Conservation (phyloP, 92 coral and sea anemone genomes). For the Plumapathes pennacea region DNA sequence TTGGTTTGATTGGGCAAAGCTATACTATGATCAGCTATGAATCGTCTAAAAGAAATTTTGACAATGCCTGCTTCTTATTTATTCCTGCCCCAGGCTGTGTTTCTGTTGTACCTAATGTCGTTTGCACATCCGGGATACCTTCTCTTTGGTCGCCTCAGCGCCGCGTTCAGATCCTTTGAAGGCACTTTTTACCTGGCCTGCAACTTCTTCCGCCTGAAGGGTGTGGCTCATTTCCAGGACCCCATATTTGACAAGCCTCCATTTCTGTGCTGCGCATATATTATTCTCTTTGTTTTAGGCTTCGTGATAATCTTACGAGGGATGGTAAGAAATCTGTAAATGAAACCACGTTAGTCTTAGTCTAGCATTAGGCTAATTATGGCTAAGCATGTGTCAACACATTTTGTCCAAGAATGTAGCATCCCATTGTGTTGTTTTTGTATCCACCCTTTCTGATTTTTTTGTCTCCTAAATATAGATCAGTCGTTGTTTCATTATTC, state of each 20-base stretch:
- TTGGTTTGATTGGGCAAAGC: too few species aligned
- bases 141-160: conserved; percentile 55
- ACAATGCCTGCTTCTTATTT: too few species aligned
- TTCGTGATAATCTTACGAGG: conserved; percentile 49
- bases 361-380: not conserved
- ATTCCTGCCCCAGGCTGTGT: conserved; percentile 58
- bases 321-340: conserved; percentile 41
- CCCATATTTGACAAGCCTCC: conserved; percentile 12
- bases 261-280: conserved; percentile 34
- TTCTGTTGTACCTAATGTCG: conserved; percentile 31
- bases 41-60: too few species aligned
- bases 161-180: conserved; percentile 56
- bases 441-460: too few species aligned
- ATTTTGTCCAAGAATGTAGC: too few species aligned
- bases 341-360: not conserved
- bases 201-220: conserved; percentile 57
- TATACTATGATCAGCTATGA: too few species aligned
- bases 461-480: too few species aligned
- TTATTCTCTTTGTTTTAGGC: conserved; percentile 41
- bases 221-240: conserved; percentile 37
- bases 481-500: too few species aligned
- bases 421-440: too few species aligned
- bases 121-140: conserved; percentile 72
- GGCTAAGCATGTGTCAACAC: too few species aligned
- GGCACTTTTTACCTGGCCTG: conserved; percentile 45